A percentile compares a stretch with the other conserved stretches of the same genome.
Conservation (phyloP, 2,113 vertebrate genomes). For the Trogon melanurus region DNA sequence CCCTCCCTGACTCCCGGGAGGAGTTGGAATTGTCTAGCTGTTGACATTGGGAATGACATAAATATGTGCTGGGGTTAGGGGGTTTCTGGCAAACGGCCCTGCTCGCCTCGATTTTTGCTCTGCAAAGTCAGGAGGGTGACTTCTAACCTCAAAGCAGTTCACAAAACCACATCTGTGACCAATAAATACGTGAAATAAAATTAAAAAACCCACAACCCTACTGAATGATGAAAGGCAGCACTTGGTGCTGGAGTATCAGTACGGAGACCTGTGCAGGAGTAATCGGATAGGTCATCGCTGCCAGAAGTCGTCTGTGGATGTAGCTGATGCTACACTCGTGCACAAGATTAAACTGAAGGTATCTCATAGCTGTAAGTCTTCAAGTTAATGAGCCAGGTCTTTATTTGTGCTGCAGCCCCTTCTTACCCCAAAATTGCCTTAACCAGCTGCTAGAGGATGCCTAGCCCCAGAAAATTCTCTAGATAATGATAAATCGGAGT, state of each 20-base stretch:
- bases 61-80: background rate
- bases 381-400: background rate
- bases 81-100: background rate
- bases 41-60: slow-evolving; percentile 11
- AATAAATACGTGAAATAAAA: background rate
- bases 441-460: background rate
- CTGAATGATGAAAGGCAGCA: background rate
- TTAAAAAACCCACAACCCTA: background rate
- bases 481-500: background rate
- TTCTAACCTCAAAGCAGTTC: slow-evolving; percentile 27
- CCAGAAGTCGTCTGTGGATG: background rate
- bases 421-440: background rate
- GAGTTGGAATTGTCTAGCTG: background rate
- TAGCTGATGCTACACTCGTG: background rate
- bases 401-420: slow-evolving; percentile 1
- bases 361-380: background rate
- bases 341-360: background rate
- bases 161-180: slow-evolving; percentile 19
- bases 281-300: background rate
- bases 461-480: background rate
- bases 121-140: background rate
- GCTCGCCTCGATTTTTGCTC: slow-evolving; percentile 1
- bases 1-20: background rate
- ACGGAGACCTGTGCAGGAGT: background rate
- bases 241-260: background rate